A percentile compares a stretch with the other conserved stretches of the same genome.
phyloP scores from a whole-genome alignment of 2,888 invertebrate species.

The Odontocolon sp. region DNA sequence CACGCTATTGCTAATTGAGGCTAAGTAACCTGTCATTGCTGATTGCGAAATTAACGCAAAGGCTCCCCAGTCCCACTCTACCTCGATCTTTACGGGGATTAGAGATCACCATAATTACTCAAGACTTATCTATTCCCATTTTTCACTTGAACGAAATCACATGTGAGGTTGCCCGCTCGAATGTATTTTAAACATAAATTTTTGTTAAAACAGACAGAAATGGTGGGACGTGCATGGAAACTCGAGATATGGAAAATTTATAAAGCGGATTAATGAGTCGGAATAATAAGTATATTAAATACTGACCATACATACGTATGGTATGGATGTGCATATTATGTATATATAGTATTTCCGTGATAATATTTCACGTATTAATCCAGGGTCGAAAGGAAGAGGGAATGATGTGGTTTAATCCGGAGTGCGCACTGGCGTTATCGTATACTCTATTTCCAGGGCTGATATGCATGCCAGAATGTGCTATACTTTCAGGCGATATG shows the following conservation, averaged over 20 bases:
- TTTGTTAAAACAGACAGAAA: not conserved
- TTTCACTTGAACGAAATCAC: conserved; percentile 28
- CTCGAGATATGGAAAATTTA: conserved; percentile 53
- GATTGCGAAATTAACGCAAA: conserved; percentile 55
- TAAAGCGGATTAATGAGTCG: conserved; percentile 56
- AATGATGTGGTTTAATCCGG: conserved; percentile 55
- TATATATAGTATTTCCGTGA: conserved; percentile 42
- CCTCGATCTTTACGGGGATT: conserved; percentile 13
- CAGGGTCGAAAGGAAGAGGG: conserved; percentile 9
- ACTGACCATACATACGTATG: not conserved
- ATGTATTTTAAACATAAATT: too few relatives aligned
- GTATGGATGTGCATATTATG: not conserved
- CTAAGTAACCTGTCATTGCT: conserved; percentile 60
- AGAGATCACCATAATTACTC: conserved; percentile 34
- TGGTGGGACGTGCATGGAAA: conserved; percentile 10
- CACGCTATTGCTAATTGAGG: conserved; percentile 57
- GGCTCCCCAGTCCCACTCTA: not conserved
- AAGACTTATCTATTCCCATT: conserved; percentile 43
- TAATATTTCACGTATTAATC: conserved; percentile 58
- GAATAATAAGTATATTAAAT: conserved; percentile 57
- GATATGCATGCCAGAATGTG: conserved; percentile 52
- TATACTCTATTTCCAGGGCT: conserved; percentile 50
- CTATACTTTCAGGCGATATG: conserved; percentile 52
- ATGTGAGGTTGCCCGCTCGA: too few relatives aligned
- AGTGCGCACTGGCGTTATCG: conserved; percentile 43